A percentile compares a stretch with the other conserved stretches of the same genome.
Conservation (phyloP, 2,888 invertebrate species). For the Tipula confusa region DNA sequence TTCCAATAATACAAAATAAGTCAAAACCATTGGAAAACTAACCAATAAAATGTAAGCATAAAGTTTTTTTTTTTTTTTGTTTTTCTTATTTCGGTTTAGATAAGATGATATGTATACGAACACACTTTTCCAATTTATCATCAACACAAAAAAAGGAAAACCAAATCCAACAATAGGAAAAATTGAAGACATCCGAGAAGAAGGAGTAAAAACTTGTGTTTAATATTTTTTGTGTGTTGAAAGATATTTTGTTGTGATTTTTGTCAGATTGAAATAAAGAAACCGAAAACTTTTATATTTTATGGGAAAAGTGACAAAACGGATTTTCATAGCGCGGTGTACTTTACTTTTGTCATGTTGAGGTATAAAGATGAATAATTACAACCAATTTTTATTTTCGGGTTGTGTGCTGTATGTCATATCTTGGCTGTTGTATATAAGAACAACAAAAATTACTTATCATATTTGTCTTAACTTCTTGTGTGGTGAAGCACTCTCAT, state of each 20-base stretch:
- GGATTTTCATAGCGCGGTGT: not conserved
- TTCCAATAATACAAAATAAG: not conserved
- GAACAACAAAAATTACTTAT: not conserved
- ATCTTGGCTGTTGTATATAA: not conserved
- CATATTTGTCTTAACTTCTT: constrained; percentile 8
- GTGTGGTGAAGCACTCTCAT: not conserved
- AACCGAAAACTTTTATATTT: not conserved
- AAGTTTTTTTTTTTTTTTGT: not conserved
- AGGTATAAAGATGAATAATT: constrained; percentile 12
- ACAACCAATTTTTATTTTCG: not conserved
- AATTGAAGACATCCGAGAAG: not conserved
- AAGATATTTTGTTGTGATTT: constrained; percentile 20
- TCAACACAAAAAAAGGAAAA: not conserved
- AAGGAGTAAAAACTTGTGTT: constrained; percentile 15
- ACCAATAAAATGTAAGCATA: not conserved
- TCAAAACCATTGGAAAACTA: constrained; percentile 15
- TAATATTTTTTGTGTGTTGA: not conserved
- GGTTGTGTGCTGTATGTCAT: not conserved
- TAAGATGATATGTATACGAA: not conserved
- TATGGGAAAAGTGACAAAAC: not conserved
- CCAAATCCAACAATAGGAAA: not conserved
- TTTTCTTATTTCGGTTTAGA: not conserved
- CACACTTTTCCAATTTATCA: constrained; percentile 25
- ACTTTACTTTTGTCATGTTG: not conserved
- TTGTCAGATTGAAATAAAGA: not conserved